Evolutionary conservation across 30 jellyfish, hydroid and myxozoan genomes (phyloP), one percentile per base, ranked within the genome.

Genomic region (Mastigias papua): DNA sequence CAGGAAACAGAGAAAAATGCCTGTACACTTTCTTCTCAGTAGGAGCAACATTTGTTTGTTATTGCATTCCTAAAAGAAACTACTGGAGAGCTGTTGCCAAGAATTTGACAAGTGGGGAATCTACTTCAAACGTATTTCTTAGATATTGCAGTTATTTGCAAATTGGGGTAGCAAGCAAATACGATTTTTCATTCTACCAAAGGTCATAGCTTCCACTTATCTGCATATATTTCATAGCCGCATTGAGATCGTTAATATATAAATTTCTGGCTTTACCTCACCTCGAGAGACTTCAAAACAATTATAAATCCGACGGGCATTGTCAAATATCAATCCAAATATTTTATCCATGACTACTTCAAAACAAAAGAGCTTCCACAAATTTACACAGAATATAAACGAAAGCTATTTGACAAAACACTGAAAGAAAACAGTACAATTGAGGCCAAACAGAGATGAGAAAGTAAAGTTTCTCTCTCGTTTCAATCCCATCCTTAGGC

Each of bases 351-450:
- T 42, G 54, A 42, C 7, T 42, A 42, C 54, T 42, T 42, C 7
- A 42, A 8, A 42, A 42, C 7, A 42, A 15, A 42, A 8, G 54
- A 4, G 7, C 54, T 42, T 42, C 54, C 54, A 42, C 13, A 42
- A 15, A 15, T 63, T 63, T 25, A 10, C 19, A 63, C 7, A 1
- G 1, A 63, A 63, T 1, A 42, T 63, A 63, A 63, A 63, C 74
- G 46, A 63, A n/a, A 63, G 3, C 19, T 25, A 6, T 0, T 6
- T 27, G 42, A 63, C 37, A 63, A 63, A 54, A 54, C 67, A 54
- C 27, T 19, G 67, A 54, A 54, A 54, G 23, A 54, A 54, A 54
- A 21, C 67, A 54, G 74, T 26, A 63, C 74, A 63, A 63, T 63
- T 23, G 74, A 63, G 74, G 37, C 46, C 19, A 25, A 22, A 63